A percentile compares a stretch with the other conserved stretches of the same genome.
These are phyloP conservation scores for Conus betulinus DNA, from an alignment of 1,140 invertebrate genomes.

Conservation along the genomic window DNA sequence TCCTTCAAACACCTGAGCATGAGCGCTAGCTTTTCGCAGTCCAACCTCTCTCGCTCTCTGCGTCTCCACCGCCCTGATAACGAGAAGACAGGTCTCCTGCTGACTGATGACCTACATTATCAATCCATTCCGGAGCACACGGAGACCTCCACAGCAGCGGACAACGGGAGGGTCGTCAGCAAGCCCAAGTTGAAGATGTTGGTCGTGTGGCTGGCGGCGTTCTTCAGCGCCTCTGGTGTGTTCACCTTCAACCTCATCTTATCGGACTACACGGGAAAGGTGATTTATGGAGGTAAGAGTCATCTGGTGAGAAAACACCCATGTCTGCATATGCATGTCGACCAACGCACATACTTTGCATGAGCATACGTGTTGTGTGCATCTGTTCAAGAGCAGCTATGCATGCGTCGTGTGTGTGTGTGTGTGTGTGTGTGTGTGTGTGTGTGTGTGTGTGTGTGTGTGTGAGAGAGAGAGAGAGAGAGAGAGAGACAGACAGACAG, in stretches of 20 bases:
- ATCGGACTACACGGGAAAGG: slow-evolving; percentile 16
- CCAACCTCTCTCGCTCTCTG: neutral
- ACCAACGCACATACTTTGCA: too few species aligned
- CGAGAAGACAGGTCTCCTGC: neutral
- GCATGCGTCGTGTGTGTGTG: too few species aligned
- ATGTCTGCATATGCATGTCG: neutral
- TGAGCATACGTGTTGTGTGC: too few species aligned
- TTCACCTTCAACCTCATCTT: slow-evolving; percentile 6
- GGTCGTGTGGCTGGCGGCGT: neutral
- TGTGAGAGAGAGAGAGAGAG: neutral
- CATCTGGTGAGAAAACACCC: neutral
- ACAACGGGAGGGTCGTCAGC: neutral
- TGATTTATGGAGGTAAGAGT: neutral
- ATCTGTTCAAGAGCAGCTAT: too few species aligned
- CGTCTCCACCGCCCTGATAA: neutral
- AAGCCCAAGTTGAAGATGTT: neutral
- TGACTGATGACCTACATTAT: neutral
- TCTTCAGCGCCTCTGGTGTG: neutral
- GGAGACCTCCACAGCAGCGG: neutral
- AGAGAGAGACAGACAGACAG: too few species aligned
- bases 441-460: too few species aligned
- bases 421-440: too few species aligned
- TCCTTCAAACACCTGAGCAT: neutral
- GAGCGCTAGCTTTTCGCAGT: neutral
- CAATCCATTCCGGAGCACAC: neutral